Evolutionary conservation across 1,140 invertebrate genomes (phyloP).

Genomic region (Vanessa tameamea): DNA sequence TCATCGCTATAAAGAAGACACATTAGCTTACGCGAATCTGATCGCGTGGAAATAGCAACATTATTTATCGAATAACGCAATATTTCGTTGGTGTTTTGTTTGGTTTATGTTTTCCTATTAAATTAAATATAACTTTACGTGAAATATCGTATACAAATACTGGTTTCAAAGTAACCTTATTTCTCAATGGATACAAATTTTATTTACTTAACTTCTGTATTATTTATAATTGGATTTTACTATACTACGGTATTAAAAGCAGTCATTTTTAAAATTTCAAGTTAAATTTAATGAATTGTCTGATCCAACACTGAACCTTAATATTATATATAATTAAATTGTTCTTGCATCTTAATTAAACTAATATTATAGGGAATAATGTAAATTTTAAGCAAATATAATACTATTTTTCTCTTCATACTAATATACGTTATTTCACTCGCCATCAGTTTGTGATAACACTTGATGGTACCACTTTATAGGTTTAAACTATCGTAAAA

Average conservation of each 20-base stretch:
- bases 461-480: neutral
- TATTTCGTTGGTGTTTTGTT: constrained; percentile 14
- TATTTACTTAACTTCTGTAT: too few species aligned
- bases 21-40: constrained; percentile 8
- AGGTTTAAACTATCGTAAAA: constrained; percentile 35
- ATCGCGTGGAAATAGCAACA: constrained; percentile 21
- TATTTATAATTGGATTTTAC: too few species aligned
- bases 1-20: constrained; percentile 17
- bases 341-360: too few species aligned
- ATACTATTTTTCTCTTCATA: too few species aligned
- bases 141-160: neutral
- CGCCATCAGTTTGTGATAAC: neutral
- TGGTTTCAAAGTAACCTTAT: neutral
- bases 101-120: neutral
- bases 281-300: too few species aligned
- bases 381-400: too few species aligned
- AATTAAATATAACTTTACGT: neutral
- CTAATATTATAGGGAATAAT: too few species aligned
- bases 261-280: too few species aligned
- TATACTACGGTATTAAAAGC: too few species aligned
- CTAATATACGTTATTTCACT: neutral
- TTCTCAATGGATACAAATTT: too few species aligned
- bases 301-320: too few species aligned
- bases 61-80: constrained; percentile 19
- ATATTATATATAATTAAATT: too few species aligned